These are phyloP conservation scores for Gadopsis bispinosus DNA, from an alignment of 2,797 vertebrate genomes.

Conservation along the genomic window DNA sequence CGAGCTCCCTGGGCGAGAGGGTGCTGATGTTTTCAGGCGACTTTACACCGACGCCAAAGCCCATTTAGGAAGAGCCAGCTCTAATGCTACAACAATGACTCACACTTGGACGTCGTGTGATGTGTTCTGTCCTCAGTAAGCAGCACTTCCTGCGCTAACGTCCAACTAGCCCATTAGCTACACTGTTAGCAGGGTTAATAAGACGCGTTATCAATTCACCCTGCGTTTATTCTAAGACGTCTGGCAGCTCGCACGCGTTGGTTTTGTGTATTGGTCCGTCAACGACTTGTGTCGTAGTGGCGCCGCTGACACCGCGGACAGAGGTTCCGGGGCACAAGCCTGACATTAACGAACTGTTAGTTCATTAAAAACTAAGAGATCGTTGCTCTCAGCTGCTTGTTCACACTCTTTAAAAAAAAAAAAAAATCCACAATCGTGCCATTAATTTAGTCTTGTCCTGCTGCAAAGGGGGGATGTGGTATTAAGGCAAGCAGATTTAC, in stretches of 20 bases:
- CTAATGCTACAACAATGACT: not conserved
- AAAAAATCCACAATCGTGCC: accelerated
- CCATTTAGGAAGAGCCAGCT: not conserved
- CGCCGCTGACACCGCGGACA: not conserved
- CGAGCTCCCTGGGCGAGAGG: not conserved
- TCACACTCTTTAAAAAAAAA: accelerated
- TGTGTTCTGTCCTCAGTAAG: not conserved
- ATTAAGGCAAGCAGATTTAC: accelerated
- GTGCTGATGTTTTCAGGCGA: not conserved
- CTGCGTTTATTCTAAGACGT: not conserved
- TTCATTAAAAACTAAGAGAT: not conserved
- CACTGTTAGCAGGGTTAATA: accelerated
- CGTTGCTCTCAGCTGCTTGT: not conserved
- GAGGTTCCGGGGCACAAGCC: slow-evolving; percentile 45
- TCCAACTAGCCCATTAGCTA: not conserved
- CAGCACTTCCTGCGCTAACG: not conserved
- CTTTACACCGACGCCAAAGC: too few relatives aligned
- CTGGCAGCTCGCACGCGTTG: slow-evolving; percentile 37
- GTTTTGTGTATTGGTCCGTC: slow-evolving; percentile 64
- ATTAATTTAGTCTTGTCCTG: not conserved
- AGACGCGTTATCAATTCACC: accelerated
- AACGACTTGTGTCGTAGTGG: slow-evolving; percentile 36
- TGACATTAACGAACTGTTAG: not conserved
- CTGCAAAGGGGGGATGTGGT: not conserved
- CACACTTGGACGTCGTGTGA: slow-evolving; percentile 7